Percentiles rank a stretch among this genome's conserved stretches.
Conservation (phyloP, 2,888 invertebrate species). For the Aspidiotus rigidus region DNA sequence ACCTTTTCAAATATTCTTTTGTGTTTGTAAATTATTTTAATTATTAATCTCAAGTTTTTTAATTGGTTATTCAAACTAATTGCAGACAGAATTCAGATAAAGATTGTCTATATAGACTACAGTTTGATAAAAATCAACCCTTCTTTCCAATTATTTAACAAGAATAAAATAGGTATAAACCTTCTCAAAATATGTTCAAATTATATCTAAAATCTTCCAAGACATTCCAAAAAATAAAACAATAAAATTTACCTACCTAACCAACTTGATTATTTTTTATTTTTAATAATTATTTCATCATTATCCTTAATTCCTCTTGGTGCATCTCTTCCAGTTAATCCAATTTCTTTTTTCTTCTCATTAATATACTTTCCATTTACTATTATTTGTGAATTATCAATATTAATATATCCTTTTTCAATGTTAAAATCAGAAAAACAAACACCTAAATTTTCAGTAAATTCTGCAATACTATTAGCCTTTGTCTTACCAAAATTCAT, state of each 20-base stretch:
- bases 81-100: no score
- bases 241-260: neutral
- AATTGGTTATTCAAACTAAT: no score
- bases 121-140: no score
- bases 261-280: neutral
- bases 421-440: conserved; percentile 1
- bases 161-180: neutral
- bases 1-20: neutral
- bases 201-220: neutral
- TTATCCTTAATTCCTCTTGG: conserved; percentile 4
- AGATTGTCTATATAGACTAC: no score
- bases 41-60: no score
- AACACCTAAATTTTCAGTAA: neutral
- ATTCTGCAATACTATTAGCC: conserved; percentile 4
- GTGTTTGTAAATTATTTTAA: no score
- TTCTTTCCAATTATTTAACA: neutral
- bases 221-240: neutral
- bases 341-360: conserved; percentile 4
- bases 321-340: conserved; percentile 2
- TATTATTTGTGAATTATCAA: neutral
- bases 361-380: conserved; percentile 4
- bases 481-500: conserved; percentile 3
- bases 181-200: conserved; percentile 10
- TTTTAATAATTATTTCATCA: conserved; percentile 4
- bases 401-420: neutral